A percentile compares a stretch with the other conserved stretches of the same genome.
Evolutionary conservation across 2,113 vertebrate genomes (phyloP).

Genomic region (Emydura subglobosa): DNA sequence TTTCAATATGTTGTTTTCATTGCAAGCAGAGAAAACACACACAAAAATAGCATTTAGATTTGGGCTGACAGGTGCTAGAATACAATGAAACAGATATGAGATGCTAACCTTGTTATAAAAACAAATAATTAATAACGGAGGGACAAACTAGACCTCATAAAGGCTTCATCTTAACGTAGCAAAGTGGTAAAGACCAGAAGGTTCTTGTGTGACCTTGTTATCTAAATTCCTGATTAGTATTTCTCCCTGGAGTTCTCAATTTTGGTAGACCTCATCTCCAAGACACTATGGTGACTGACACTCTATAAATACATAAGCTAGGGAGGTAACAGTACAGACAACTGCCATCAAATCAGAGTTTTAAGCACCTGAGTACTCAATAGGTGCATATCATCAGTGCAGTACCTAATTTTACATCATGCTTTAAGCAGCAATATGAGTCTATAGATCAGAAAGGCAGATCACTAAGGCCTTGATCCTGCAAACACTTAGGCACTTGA

Average conservation of each 20-base stretch:
- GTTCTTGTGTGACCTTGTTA: constrained; percentile 66
- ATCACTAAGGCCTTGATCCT: constrained; percentile 19
- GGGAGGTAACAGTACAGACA: constrained; percentile 51
- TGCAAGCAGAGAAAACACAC: constrained; percentile 6
- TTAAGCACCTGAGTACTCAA: constrained; percentile 66
- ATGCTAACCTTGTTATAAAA: constrained; percentile 52
- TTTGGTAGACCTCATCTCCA: constrained; percentile 66
- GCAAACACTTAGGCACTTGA: neutral
- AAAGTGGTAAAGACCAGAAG: constrained; percentile 56
- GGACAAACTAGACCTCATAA: constrained; percentile 61
- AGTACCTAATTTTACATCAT: constrained; percentile 30
- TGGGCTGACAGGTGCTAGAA: constrained; percentile 41
- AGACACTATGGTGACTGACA: constrained; percentile 65
- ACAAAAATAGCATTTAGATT: constrained; percentile 30
- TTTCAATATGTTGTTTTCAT: constrained; percentile 17
- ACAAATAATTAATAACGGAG: constrained; percentile 47
- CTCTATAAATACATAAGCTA: constrained; percentile 63
- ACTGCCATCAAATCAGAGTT: constrained; percentile 42
- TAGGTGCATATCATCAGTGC: constrained; percentile 13
- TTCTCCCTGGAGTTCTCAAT: constrained; percentile 74
- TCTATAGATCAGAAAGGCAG: constrained; percentile 59
- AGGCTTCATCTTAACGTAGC: constrained; percentile 48
- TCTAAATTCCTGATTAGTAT: constrained; percentile 73
- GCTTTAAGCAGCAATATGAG: constrained; percentile 2
- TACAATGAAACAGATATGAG: constrained; percentile 16